Evolutionary conservation across 2,797 vertebrate species (phyloP).

Genomic region (Hapalemur alaotrensis): DNA sequence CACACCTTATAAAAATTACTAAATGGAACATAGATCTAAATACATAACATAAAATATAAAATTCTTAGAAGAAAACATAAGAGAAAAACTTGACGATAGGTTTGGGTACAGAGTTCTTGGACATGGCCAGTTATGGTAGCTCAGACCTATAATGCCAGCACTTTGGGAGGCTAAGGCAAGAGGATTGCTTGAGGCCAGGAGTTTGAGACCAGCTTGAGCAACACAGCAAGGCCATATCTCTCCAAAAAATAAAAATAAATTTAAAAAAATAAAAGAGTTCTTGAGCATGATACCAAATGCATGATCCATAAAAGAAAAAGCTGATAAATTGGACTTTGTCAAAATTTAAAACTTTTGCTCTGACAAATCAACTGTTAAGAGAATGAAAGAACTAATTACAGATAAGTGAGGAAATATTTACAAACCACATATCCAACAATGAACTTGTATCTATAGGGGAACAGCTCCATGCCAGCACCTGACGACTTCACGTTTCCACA

Average conservation of each 20-base stretch:
- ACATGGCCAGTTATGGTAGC: background rate
- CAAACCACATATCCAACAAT: background rate
- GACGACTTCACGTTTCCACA: background rate
- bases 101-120: background rate
- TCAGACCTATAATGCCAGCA: background rate
- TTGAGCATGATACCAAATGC: background rate
- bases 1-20: background rate
- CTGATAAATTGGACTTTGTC: background rate
- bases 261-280: background rate
- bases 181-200: background rate
- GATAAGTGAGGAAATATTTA: background rate
- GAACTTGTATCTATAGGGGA: background rate
- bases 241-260: background rate
- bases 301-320: background rate
- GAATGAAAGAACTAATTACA: background rate
- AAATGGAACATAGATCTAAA: constrained; percentile 13
- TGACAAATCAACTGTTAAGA: background rate
- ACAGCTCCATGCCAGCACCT: background rate
- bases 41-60: background rate
- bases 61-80: background rate
- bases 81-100: background rate
- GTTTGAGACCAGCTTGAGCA: background rate
- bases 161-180: background rate
- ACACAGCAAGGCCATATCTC: background rate
- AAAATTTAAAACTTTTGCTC: background rate